These are phyloP conservation scores for Drosophila miranda DNA, from an alignment of 1,140 invertebrate genomes.

Conservation along the genomic window DNA sequence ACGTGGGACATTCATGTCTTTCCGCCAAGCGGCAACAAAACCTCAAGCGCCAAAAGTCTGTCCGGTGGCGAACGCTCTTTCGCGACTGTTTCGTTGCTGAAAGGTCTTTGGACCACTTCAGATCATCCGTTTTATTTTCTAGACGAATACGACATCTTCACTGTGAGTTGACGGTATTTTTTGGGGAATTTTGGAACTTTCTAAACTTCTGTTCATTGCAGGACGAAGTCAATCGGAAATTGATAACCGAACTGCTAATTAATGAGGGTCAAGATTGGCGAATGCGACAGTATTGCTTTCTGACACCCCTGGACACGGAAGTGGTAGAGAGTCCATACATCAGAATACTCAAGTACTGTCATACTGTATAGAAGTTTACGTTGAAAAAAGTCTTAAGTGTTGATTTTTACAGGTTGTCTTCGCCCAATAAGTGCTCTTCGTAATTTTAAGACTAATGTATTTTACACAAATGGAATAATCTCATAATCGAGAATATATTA, in stretches of 20 bases:
- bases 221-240: slow-evolving; percentile 89
- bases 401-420: slow-evolving; percentile 41
- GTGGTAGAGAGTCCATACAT: slow-evolving; percentile 83
- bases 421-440: slow-evolving; percentile 3
- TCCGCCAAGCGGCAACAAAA: slow-evolving; percentile 82
- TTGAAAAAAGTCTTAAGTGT: not conserved
- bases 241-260: slow-evolving; percentile 87
- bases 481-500: too few species aligned
- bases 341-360: slow-evolving; percentile 83
- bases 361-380: not conserved
- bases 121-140: slow-evolving; percentile 96
- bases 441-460: too few species aligned
- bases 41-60: slow-evolving; percentile 86
- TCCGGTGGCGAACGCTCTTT: slow-evolving; percentile 98
- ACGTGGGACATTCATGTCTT: slow-evolving; percentile 85
- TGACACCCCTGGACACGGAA: slow-evolving; percentile 89
- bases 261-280: slow-evolving; percentile 85
- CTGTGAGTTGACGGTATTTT: slow-evolving; percentile 85
- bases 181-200: not conserved
- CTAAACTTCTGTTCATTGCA: slow-evolving; percentile 63
- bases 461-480: too few species aligned
- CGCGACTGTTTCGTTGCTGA: slow-evolving; percentile 96
- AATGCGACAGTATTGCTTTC: slow-evolving; percentile 88
- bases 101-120: slow-evolving; percentile 96
- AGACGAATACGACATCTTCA: slow-evolving; percentile 99